A percentile compares a stretch with the other conserved stretches of the same genome.
phyloP scores from a whole-genome alignment of 2,113 vertebrate genomes.

The Odontesthes bonariensis region DNA sequence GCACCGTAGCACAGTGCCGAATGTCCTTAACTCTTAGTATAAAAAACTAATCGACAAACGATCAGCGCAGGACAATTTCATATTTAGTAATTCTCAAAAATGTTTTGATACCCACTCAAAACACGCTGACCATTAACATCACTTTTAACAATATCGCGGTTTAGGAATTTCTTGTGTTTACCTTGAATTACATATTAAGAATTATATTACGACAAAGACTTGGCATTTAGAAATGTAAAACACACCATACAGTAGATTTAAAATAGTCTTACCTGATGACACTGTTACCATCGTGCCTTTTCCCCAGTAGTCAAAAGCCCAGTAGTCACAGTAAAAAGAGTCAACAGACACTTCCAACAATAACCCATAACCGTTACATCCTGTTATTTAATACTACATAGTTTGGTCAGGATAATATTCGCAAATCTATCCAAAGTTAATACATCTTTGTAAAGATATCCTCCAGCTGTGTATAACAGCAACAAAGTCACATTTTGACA shows the following conservation, averaged over 20 bases:
- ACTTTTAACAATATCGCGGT: too few relatives aligned
- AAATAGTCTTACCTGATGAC: conserved; percentile 52
- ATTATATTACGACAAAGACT: too few relatives aligned
- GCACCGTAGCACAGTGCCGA: conserved; percentile 30
- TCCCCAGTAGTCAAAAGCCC: conserved; percentile 57
- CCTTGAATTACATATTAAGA: too few relatives aligned
- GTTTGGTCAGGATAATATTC: background rate
- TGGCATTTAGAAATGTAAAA: background rate
- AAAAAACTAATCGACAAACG: conserved; percentile 9
- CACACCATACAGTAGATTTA: background rate
- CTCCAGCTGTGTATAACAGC: background rate
- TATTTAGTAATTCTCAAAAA: too few relatives aligned
- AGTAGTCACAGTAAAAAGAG: conserved; percentile 51
- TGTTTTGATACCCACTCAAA: background rate
- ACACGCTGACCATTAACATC: too few relatives aligned
- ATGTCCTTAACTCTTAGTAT: conserved; percentile 15
- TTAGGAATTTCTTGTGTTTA: too few relatives aligned
- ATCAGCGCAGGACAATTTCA: too few relatives aligned
- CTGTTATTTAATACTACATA: background rate
- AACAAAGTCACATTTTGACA: background rate
- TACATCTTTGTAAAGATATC: background rate
- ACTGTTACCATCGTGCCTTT: conserved; percentile 57
- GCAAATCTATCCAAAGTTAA: background rate
- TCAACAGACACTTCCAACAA: conserved; percentile 12
- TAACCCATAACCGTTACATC: conserved; percentile 6